Evolutionary conservation across 2,113 vertebrate species (phyloP).

Genomic region (Sorex araneus): DNA sequence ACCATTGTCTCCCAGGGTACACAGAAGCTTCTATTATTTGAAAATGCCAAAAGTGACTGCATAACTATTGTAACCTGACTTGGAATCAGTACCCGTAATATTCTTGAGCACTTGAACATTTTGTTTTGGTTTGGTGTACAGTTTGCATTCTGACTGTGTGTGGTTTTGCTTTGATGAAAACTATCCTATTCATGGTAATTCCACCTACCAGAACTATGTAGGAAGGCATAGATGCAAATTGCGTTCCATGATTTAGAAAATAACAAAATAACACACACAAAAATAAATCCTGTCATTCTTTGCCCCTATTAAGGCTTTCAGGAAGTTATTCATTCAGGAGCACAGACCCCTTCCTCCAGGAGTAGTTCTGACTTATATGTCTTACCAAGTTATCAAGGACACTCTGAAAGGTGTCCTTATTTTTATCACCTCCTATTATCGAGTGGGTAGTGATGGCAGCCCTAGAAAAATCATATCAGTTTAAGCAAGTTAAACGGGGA

Average conservation of each 20-base stretch:
- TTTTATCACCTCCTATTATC: too few species aligned
- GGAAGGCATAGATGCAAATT: neutral
- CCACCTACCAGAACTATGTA: neutral
- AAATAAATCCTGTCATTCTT: neutral
- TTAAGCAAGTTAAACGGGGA: too few species aligned
- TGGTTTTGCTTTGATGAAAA: neutral
- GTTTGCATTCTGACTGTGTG: neutral
- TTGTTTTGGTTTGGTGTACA: neutral
- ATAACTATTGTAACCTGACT: neutral
- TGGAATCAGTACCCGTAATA: conserved; percentile 6
- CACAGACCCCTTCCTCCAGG: neutral
- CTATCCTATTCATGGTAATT: neutral
- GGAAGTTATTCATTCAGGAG: neutral
- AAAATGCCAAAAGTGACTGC: neutral
- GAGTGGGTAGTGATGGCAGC: too few species aligned
- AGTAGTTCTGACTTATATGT: neutral
- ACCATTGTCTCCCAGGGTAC: neutral
- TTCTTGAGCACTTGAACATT: conserved; percentile 13
- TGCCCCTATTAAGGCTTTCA: neutral
- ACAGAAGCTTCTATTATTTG: neutral
- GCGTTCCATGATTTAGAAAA: neutral
- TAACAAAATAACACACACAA: neutral
- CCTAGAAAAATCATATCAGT: too few species aligned
- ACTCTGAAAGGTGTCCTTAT: too few species aligned
- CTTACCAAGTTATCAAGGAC: neutral